These are phyloP conservation scores for Cylindroiulus punctatus DNA, from an alignment of 2,888 invertebrate species.

Conservation along the genomic window DNA sequence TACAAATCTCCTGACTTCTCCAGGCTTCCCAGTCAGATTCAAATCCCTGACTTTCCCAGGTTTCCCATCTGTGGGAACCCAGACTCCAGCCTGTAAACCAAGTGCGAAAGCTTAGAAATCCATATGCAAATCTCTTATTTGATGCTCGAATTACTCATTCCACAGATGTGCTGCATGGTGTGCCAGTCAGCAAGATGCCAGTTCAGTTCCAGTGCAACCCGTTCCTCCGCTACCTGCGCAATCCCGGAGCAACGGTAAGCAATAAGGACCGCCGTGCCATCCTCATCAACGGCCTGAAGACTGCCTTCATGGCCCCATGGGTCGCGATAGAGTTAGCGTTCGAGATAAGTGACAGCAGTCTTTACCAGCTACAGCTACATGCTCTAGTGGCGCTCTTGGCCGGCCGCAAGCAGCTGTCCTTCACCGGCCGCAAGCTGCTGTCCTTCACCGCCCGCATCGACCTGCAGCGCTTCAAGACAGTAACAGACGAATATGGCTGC, in stretches of 20 bases:
- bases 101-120: too few relatives aligned
- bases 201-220: background rate
- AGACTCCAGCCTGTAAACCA: too few relatives aligned
- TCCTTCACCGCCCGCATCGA: background rate
- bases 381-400: background rate
- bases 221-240: background rate
- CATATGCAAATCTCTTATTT: background rate
- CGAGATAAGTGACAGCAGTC: background rate
- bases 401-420: background rate
- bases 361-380: background rate
- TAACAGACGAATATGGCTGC: background rate
- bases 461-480: background rate
- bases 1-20: too few relatives aligned
- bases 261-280: background rate
- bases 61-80: too few relatives aligned
- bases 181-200: background rate
- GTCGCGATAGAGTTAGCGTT: background rate
- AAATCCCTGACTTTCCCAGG: too few relatives aligned
- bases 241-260: background rate
- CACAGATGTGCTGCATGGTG: background rate
- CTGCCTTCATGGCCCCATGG: slow-evolving; percentile 20
- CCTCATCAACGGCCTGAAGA: background rate
- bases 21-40: too few relatives aligned
- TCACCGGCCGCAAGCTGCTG: background rate
- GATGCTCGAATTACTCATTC: background rate